Conservation (phyloP, 2,113 vertebrate genomes). For the Cryptomyrus ogoouensis region DNA sequence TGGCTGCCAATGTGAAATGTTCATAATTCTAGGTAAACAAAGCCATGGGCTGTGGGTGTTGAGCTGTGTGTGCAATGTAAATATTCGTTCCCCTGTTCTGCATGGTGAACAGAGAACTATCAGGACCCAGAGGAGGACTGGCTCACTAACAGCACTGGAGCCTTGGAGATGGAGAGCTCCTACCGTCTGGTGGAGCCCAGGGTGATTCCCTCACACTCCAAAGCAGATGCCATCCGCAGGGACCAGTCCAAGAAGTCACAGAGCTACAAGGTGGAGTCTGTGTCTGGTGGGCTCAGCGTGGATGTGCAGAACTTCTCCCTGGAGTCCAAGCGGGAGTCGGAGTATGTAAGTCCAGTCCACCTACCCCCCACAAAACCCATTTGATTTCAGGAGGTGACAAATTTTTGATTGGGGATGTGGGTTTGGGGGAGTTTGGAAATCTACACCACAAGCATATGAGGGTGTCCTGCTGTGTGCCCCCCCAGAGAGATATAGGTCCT, state of each 20-base stretch:
- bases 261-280: constrained; percentile 78
- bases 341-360: constrained; percentile 75
- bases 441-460: neutral
- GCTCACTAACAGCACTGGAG: constrained; percentile 51
- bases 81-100: neutral
- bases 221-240: constrained; percentile 71
- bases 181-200: constrained; percentile 61
- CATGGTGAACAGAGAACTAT: constrained; percentile 57
- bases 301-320: constrained; percentile 89
- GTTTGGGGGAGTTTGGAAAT: neutral
- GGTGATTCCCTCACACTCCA: constrained; percentile 57
- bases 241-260: constrained; percentile 78
- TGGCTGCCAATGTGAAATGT: neutral
- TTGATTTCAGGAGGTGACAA: neutral
- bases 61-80: neutral
- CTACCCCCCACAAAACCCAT: neutral
- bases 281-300: constrained; percentile 63
- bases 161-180: constrained; percentile 44
- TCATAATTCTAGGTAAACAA: neutral
- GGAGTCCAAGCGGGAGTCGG: constrained; percentile 80
- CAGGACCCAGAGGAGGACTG: constrained; percentile 69
- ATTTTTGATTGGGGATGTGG: neutral
- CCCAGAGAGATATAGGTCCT: neutral
- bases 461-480: neutral
- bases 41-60: neutral